Conservation (phyloP, 2,888 invertebrate genomes). For the Diarsia brunnea region DNA sequence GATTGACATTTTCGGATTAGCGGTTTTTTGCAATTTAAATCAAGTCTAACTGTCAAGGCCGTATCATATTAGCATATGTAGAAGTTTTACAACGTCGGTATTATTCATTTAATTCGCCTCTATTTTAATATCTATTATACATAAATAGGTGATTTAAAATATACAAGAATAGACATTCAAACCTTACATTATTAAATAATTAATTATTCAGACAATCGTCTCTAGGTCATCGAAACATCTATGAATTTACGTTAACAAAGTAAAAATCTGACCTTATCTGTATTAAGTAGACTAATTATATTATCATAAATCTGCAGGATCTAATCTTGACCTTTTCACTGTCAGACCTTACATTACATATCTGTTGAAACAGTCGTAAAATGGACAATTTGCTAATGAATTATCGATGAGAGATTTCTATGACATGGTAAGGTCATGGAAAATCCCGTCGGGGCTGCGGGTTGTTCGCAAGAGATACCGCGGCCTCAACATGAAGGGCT, state of each 20-base stretch:
- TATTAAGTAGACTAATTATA: not conserved
- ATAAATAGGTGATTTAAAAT: conserved; percentile 1
- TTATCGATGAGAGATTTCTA: not conserved
- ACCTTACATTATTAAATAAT: not conserved
- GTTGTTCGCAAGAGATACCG: too few relatives aligned
- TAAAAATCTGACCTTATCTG: conserved; percentile 11
- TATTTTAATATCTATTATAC: not conserved
- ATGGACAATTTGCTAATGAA: not conserved
- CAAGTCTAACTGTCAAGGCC: conserved; percentile 74
- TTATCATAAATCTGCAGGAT: not conserved
- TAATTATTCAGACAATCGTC: not conserved
- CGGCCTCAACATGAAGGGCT: too few relatives aligned
- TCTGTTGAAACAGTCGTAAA: too few relatives aligned
- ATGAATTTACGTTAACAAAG: conserved; percentile 3
- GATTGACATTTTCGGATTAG: conserved; percentile 73
- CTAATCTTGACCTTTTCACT: not conserved
- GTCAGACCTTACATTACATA: not conserved
- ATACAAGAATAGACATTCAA: not conserved
- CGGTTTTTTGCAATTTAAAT: conserved; percentile 74
- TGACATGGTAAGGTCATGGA: not conserved
- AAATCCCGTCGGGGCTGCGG: too few relatives aligned
- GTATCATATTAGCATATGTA: conserved; percentile 56
- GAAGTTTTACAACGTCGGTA: conserved; percentile 16
- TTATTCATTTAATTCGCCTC: conserved; percentile 4
- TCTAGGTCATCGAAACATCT: not conserved